These are phyloP conservation scores for Protodeltote pygarga DNA, from an alignment of 2,888 invertebrate genomes.

Conservation along the genomic window DNA sequence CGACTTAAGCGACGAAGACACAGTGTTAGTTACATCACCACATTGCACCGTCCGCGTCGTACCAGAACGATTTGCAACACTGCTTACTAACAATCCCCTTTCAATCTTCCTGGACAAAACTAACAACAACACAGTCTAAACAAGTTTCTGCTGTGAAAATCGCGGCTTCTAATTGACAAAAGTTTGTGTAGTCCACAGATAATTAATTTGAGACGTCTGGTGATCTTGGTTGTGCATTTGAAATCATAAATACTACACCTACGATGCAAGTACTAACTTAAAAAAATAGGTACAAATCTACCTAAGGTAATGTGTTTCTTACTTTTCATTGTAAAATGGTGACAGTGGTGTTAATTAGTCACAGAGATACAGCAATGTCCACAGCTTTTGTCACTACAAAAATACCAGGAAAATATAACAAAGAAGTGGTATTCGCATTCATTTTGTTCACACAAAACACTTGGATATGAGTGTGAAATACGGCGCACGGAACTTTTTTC, in stretches of 20 bases:
- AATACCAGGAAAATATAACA: conserved; percentile 26
- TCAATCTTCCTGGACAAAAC: conserved; percentile 39
- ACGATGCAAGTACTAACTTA: not conserved
- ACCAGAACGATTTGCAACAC: conserved; percentile 66
- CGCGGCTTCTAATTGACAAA: too few relatives aligned
- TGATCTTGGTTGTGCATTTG: too few relatives aligned
- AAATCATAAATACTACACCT: too few relatives aligned
- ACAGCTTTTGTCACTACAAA: conserved; percentile 27
- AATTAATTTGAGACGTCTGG: too few relatives aligned
- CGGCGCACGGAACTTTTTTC: not conserved
- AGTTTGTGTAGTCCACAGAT: too few relatives aligned
- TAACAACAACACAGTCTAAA: too few relatives aligned
- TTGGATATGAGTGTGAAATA: conserved; percentile 23
- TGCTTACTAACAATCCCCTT: conserved; percentile 53
- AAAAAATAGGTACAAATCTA: not conserved
- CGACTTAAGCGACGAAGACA: conserved; percentile 31
- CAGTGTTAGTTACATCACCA: conserved; percentile 62
- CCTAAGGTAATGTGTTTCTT: not conserved
- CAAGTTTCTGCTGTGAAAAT: too few relatives aligned
- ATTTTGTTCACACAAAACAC: conserved; percentile 17
- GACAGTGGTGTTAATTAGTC: conserved; percentile 44
- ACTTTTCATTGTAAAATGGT: conserved; percentile 15
- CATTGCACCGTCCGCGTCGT: conserved; percentile 61
- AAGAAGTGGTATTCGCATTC: conserved; percentile 25
- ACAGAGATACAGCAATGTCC: conserved; percentile 12